Base-by-base conservation (phyloP, 2,113 vertebrate species). In the Sardina pilchardus region DNA sequence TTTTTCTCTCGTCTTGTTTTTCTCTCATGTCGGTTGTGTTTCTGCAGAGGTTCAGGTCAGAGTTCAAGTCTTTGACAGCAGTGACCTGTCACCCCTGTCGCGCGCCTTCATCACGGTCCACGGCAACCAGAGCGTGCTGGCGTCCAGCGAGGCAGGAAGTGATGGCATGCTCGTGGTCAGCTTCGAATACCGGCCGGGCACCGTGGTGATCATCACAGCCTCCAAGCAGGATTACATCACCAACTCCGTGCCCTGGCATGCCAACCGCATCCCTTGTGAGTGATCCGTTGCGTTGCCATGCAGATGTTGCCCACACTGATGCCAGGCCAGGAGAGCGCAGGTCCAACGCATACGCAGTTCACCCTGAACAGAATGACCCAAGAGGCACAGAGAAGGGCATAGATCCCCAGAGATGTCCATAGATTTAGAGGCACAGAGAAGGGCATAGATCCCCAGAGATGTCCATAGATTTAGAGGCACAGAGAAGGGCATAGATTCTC, bases 1-100 rank as follows among this genome's bases (percentile, higher is more conserved):
- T n/a, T n/a, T 85, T 89, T 88, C 89, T 93, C 80, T 88, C 93
- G 10, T 19, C 85, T 84, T 83, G 81, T 80, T 81, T 93, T 43
- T 88, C 34, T 90, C 45, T 90, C 86, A 84, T 34, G 63, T 63
- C 89, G 82, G 87, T 10, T 86, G 48, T 87, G 84, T 80, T 81
- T 83, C 86, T 90, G 0, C 95, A 98, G 98, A 98, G 91, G 96
- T 99, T 90, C 95, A 97, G 91, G 97, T 99, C 89, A 97, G 97
- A 94, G 96, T 99, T 81, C 97, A 99, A 92, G 97, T 99, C 81
- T 97, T 97, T 0, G 97, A 99, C 93, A 98, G 97, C 7, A 96
- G 97, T 34, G 96, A 98, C 82, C 94, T 99, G 88, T 96, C 96
- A 0, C 97, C 97, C 1, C 86, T 99, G 93, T 88, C 95, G 0